Percentiles rank a stretch among this genome's conserved stretches.
These are phyloP conservation scores for Xenentodon cancila DNA, from an alignment of 2,797 vertebrate species.

Conservation along the genomic window DNA sequence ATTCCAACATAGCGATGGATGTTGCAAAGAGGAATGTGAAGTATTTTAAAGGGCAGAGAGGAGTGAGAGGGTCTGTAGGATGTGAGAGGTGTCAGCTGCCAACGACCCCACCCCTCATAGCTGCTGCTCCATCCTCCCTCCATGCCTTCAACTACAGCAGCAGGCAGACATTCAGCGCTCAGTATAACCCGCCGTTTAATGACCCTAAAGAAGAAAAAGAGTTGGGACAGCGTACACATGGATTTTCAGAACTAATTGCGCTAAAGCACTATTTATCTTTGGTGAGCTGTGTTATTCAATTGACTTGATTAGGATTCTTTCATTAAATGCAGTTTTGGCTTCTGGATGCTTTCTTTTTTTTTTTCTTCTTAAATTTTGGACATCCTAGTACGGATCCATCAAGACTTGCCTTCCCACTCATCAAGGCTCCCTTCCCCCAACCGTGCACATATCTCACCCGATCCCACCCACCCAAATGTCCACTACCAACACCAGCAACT, in stretches of 20 bases:
- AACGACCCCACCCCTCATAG: constrained; percentile 13
- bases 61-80: constrained; percentile 28
- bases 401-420: constrained; percentile 1
- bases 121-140: constrained; percentile 1
- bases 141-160: constrained; percentile 10
- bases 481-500: constrained; percentile 30
- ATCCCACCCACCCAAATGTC: constrained; percentile 45
- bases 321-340: background rate
- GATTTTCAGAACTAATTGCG: background rate
- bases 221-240: background rate
- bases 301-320: too few relatives aligned
- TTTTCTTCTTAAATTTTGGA: background rate
- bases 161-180: background rate
- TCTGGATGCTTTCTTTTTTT: background rate
- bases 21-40: constrained; percentile 55
- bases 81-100: constrained; percentile 48
- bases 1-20: constrained; percentile 17
- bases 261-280: background rate
- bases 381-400: too few relatives aligned
- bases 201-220: background rate
- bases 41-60: constrained; percentile 56
- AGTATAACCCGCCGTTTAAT: background rate
- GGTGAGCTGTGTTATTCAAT: too few relatives aligned
- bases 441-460: constrained; percentile 42
- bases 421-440: constrained; percentile 69